Evolutionary conservation across 2,797 vertebrate species (phyloP).

Genomic region (Etheostoma perlongum): DNA sequence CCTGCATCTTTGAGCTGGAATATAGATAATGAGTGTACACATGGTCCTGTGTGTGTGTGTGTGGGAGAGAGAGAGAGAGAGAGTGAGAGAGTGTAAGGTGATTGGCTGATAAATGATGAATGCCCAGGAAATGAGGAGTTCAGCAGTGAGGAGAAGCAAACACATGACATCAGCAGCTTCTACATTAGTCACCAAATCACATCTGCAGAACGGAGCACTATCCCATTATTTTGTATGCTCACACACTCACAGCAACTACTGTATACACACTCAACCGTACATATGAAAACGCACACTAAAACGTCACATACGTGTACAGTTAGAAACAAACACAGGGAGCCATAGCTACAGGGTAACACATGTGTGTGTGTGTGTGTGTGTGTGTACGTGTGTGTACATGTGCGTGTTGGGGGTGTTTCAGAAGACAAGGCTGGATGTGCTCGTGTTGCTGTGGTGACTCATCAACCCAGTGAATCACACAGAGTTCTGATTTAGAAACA

Average conservation of each 20-base stretch:
- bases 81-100: slow-evolving; percentile 2
- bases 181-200: slow-evolving; percentile 69
- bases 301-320: slow-evolving; percentile 15
- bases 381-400: slow-evolving; percentile 9
- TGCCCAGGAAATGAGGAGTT: slow-evolving; percentile 73
- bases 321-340: slow-evolving; percentile 41
- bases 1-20: slow-evolving; percentile 21
- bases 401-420: slow-evolving; percentile 28
- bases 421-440: slow-evolving; percentile 45
- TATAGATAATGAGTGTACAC: slow-evolving; percentile 25
- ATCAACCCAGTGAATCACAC: slow-evolving; percentile 74
- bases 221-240: slow-evolving; percentile 45
- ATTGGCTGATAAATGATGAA: slow-evolving; percentile 74
- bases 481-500: slow-evolving; percentile 72
- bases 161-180: slow-evolving; percentile 75
- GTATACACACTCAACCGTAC: not conserved
- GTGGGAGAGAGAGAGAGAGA: not conserved
- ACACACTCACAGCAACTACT: slow-evolving; percentile 4
- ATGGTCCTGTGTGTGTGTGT: not conserved
- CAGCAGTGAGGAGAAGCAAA: slow-evolving; percentile 51
- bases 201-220: slow-evolving; percentile 57
- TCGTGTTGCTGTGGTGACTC: slow-evolving; percentile 74
- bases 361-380: not conserved
- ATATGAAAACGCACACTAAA: not conserved
- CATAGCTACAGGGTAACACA: slow-evolving; percentile 17